Conservation (phyloP, 2,113 vertebrate genomes). For the Otolemur garnettii region DNA sequence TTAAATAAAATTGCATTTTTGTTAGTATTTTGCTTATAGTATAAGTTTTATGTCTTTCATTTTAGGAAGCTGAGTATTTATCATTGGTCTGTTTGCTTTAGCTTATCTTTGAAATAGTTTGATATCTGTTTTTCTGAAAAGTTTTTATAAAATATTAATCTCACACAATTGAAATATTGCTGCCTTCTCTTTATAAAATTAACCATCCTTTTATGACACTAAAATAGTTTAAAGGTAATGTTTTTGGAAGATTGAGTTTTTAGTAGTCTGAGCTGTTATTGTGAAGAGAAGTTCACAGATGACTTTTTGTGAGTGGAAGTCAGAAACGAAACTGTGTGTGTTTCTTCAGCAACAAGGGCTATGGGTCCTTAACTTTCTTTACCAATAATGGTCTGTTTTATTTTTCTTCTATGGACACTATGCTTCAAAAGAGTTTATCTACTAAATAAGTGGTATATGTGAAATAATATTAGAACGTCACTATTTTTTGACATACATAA, state of each 20-base stretch:
- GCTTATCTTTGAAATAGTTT: conserved; percentile 27
- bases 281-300: not conserved
- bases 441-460: not conserved
- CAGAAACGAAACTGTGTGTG: not conserved
- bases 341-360: not conserved
- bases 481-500: conserved; percentile 12
- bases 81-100: conserved; percentile 27
- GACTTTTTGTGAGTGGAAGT: not conserved
- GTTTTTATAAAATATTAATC: conserved; percentile 49
- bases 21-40: not conserved
- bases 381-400: not conserved
- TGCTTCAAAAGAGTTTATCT: conserved; percentile 22
- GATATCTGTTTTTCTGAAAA: conserved; percentile 40
- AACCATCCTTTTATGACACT: not conserved
- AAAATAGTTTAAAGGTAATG: conserved; percentile 35
- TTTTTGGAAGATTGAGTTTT: conserved; percentile 35
- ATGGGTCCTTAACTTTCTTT: conserved; percentile 33
- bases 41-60: conserved; percentile 34
- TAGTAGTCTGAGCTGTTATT: conserved; percentile 2
- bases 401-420: conserved; percentile 9
- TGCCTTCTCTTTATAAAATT: conserved; percentile 52
- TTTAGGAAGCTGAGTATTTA: conserved; percentile 38
- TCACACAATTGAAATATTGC: conserved; percentile 24
- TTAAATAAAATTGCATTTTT: conserved; percentile 44
- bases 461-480: conserved; percentile 49